These are phyloP conservation scores for Platynereis dumerilii DNA, from an alignment of 2,888 invertebrate species.

Conservation along the genomic window DNA sequence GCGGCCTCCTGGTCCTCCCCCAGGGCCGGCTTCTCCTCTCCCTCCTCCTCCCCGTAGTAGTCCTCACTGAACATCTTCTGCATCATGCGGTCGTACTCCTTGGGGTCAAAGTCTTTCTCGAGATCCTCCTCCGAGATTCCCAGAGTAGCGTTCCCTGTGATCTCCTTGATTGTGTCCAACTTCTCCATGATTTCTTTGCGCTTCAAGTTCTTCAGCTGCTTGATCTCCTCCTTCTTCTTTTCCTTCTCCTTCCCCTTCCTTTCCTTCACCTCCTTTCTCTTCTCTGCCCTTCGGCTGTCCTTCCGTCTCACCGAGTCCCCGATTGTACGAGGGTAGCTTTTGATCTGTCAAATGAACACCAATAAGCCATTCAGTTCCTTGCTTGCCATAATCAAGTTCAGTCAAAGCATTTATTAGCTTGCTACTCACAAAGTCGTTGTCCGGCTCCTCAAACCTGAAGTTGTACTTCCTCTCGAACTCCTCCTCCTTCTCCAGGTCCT, in stretches of 20 bases:
- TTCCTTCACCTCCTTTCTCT: conserved; percentile 72
- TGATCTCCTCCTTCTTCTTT: conserved; percentile 85
- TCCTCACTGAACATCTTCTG: conserved; percentile 83
- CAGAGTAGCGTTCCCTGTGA: conserved; percentile 82
- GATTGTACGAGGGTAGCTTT: conserved; percentile 90
- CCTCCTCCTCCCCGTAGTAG: conserved; percentile 79
- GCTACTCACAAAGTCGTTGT: conserved; percentile 76
- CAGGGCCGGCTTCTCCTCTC: conserved; percentile 82
- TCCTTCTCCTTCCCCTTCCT: conserved; percentile 68
- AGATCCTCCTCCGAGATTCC: conserved; percentile 80
- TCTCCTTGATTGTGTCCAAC: conserved; percentile 82
- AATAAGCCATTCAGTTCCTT: no score
- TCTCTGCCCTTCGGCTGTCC: conserved; percentile 79
- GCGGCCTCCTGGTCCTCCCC: conserved; percentile 49
- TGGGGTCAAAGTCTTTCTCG: conserved; percentile 81
- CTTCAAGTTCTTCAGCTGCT: conserved; percentile 83
- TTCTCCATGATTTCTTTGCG: conserved; percentile 89
- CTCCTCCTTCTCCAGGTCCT: conserved; percentile 79
- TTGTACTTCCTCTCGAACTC: conserved; percentile 95
- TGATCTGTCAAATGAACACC: conserved; percentile 69
- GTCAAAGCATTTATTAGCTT: no score
- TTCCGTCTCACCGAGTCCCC: conserved; percentile 80
- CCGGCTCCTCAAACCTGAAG: conserved; percentile 95
- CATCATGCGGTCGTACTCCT: conserved; percentile 83
- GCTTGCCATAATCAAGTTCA: no score